Conservation (phyloP, 2,797 vertebrate species). For the Gambusia yucatana region DNA sequence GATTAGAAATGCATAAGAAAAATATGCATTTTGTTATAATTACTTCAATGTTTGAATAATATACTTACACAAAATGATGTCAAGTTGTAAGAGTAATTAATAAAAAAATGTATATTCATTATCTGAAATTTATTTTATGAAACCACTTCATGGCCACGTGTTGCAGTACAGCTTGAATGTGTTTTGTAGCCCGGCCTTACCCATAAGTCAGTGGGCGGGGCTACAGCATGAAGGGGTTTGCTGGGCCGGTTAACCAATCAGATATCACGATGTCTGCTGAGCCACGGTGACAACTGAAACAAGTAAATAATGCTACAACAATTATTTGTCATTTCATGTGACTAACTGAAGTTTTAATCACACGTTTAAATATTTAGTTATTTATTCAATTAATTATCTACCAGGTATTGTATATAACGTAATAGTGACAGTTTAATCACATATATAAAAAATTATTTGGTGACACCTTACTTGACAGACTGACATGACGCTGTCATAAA, state of each 20-base stretch:
- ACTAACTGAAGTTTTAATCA: neutral
- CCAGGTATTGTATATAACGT: neutral
- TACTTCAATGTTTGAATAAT: neutral
- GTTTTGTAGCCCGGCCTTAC: neutral
- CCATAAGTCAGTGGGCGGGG: neutral
- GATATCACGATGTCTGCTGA: neutral
- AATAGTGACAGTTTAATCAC: neutral
- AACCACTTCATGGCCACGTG: neutral
- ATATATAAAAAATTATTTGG: neutral
- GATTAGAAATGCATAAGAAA: neutral
- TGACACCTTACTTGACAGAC: too few relatives aligned
- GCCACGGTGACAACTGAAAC: neutral
- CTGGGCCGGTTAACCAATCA: neutral
- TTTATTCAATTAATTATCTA: neutral
- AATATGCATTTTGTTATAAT: neutral
- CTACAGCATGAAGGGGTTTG: neutral
- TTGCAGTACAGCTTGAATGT: neutral
- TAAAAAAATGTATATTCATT: neutral
- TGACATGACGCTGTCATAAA: too few relatives aligned
- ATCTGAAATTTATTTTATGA: neutral
- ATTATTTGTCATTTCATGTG: neutral
- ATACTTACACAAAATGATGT: neutral
- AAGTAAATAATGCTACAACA: too few relatives aligned
- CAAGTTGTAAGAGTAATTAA: neutral
- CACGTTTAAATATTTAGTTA: neutral